Percentiles rank a stretch among this genome's conserved stretches.
Evolutionary conservation across 2,797 vertebrate species (phyloP).

Genomic region (Chelidonichthys spinosus): DNA sequence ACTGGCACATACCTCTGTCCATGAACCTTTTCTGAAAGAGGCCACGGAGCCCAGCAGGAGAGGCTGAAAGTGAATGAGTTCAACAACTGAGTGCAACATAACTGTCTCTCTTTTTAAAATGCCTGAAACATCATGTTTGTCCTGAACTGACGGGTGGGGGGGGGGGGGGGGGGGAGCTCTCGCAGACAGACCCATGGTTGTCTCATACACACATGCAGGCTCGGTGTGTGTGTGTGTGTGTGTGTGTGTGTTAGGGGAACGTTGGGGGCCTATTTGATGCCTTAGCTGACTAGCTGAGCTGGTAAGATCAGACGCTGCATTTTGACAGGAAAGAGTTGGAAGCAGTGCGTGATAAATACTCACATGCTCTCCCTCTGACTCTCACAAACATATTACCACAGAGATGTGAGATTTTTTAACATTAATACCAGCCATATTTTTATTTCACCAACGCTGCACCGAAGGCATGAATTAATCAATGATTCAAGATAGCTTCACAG

Average conservation of each 20-base stretch:
- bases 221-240: slow-evolving; percentile 9
- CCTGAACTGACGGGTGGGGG: slow-evolving; percentile 15
- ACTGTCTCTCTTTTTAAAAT: not conserved
- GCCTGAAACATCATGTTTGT: slow-evolving; percentile 21
- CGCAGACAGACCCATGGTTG: not conserved
- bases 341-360: not conserved
- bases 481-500: not conserved
- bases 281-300: slow-evolving; percentile 8
- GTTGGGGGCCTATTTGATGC: slow-evolving; percentile 10
- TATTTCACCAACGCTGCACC: not conserved
- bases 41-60: not conserved
- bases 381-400: not conserved
- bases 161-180: slow-evolving; percentile 11
- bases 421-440: slow-evolving; percentile 7
- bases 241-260: not conserved
- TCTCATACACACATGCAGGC: slow-evolving; percentile 22
- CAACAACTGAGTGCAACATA: slow-evolving; percentile 16
- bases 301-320: slow-evolving; percentile 30
- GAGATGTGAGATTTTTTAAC: not conserved
- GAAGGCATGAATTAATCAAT: slow-evolving; percentile 4
- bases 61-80: slow-evolving; percentile 26
- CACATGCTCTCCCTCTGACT: not conserved
- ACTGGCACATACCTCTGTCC: not conserved
- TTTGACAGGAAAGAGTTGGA: slow-evolving; percentile 33
- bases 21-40: slow-evolving; percentile 6